phyloP scores from a whole-genome alignment of 2,888 invertebrate genomes.

The Agonum fuliginosum region DNA sequence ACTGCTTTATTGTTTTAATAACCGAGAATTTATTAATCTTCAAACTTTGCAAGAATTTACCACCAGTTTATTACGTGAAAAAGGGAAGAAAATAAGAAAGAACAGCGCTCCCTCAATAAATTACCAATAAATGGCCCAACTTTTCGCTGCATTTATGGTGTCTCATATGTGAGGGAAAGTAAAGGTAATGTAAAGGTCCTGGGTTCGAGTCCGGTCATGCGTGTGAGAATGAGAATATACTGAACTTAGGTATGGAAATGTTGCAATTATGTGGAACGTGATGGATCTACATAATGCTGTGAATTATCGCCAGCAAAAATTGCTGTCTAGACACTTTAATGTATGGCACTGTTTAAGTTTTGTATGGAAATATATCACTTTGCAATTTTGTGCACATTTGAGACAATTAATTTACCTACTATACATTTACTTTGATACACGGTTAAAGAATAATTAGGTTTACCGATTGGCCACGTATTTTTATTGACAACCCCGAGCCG shows the following conservation, averaged over 20 bases:
- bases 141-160: not conserved
- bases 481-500: too few relatives aligned
- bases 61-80: not conserved
- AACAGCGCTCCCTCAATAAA: not conserved
- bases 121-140: not conserved
- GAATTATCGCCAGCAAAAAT: not conserved
- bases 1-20: conserved; percentile 18
- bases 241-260: conserved; percentile 20
- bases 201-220: conserved; percentile 21
- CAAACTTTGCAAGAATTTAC: not conserved
- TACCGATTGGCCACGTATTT: too few relatives aligned
- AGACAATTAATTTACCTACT: too few relatives aligned
- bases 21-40: not conserved
- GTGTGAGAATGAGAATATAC: conserved; percentile 23
- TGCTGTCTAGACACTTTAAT: not conserved
- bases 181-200: conserved; percentile 32
- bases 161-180: conserved; percentile 19
- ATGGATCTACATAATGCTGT: not conserved
- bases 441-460: too few relatives aligned
- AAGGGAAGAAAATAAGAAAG: not conserved
- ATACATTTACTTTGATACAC: too few relatives aligned
- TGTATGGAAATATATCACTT: conserved; percentile 23
- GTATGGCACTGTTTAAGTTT: not conserved
- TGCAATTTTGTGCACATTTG: too few relatives aligned
- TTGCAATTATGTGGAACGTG: conserved; percentile 4